Conservation (phyloP, 2,888 invertebrate genomes). For the Scrobipalpa atriplicella region DNA sequence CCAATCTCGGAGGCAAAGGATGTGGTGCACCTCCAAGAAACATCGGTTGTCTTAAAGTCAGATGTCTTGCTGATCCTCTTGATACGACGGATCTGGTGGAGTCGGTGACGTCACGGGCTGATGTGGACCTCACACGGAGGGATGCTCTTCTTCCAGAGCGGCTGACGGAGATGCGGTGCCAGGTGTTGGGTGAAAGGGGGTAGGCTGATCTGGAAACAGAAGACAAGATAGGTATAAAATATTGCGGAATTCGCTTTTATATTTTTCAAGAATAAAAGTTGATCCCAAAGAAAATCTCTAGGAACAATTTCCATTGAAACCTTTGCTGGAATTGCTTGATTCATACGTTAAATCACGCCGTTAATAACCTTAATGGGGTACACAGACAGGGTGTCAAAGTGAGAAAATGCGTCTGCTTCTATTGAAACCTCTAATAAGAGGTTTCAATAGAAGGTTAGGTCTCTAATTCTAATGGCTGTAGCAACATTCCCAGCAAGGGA, state of each 20-base stretch:
- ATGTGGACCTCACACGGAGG: conserved; percentile 84
- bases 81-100: conserved; percentile 76
- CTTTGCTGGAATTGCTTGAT: too few species aligned
- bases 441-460: too few species aligned
- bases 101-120: conserved; percentile 57
- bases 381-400: too few species aligned
- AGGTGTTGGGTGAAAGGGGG: conserved; percentile 89
- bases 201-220: conserved; percentile 86
- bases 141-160: conserved; percentile 92
- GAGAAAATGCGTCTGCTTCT: too few species aligned
- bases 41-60: conserved; percentile 92
- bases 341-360: too few species aligned
- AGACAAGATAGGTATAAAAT: neutral
- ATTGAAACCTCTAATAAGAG: too few species aligned
- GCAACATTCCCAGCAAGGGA: too few species aligned
- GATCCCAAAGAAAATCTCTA: too few species aligned
- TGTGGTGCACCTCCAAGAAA: conserved; percentile 95
- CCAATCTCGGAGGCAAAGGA: conserved; percentile 90
- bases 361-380: too few species aligned
- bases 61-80: conserved; percentile 90
- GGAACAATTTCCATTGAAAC: too few species aligned
- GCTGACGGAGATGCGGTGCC: conserved; percentile 93
- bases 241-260: neutral
- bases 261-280: too few species aligned
- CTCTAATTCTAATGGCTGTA: too few species aligned